Conservation (phyloP, 1,140 invertebrate genomes). For the Calephelis virginiensis region DNA sequence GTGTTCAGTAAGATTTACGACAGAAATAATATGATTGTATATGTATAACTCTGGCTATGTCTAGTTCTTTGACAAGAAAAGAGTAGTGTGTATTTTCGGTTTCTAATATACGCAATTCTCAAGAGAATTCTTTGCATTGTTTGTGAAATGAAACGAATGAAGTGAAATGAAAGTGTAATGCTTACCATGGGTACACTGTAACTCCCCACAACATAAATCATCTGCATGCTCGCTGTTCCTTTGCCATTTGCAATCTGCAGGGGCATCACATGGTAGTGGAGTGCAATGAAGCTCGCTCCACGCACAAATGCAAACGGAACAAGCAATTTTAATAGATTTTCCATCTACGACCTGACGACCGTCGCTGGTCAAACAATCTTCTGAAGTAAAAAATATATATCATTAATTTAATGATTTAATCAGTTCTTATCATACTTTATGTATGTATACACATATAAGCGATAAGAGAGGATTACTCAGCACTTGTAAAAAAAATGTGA, state of each 20-base stretch:
- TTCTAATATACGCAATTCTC: no score
- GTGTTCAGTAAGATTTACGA: no score
- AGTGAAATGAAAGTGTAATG: constrained; percentile 25
- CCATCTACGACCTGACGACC: constrained; percentile 49
- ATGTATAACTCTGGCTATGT: no score
- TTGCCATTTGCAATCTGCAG: constrained; percentile 41
- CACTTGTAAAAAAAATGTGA: no score
- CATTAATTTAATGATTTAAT: neutral
- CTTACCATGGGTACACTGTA: constrained; percentile 55
- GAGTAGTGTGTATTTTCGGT: no score
- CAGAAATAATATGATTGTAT: no score
- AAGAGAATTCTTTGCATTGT: no score
- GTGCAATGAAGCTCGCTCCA: constrained; percentile 55
- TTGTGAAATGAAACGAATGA: constrained; percentile 12
- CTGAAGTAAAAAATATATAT: constrained; percentile 29
- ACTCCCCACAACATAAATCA: constrained; percentile 58
- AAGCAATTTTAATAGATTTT: constrained; percentile 44
- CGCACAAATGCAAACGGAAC: constrained; percentile 50
- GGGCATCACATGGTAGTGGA: constrained; percentile 39
- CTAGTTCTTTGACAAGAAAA: no score
- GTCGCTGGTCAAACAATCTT: constrained; percentile 49
- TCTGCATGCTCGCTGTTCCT: constrained; percentile 28
- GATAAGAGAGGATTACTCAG: no score
- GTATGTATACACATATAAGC: no score
- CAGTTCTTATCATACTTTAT: no score